phyloP scores from a whole-genome alignment of 2,888 invertebrate genomes.

The Priocnemis perturbator region DNA sequence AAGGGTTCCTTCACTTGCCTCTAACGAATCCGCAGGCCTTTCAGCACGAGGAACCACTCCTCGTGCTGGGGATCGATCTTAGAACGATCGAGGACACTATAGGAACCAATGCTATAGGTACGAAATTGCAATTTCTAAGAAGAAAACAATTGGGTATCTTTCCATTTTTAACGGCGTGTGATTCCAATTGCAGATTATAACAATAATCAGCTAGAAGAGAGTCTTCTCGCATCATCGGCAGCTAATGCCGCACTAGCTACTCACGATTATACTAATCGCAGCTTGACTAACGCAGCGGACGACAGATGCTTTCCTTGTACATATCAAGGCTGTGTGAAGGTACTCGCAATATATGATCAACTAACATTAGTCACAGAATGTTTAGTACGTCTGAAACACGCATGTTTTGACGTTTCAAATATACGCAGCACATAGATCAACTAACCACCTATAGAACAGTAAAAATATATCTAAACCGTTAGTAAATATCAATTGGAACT shows the following conservation, averaged over 20 bases:
- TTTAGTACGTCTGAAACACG: too few species aligned
- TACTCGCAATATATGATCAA: constrained; percentile 30
- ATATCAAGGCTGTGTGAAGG: constrained; percentile 73
- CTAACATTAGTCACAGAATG: background rate
- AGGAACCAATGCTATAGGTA: constrained; percentile 52
- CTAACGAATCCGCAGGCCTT: constrained; percentile 63
- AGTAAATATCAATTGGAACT: too few species aligned
- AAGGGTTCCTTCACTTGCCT: constrained; percentile 75
- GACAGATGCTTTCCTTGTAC: constrained; percentile 74
- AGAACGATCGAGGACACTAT: constrained; percentile 66
- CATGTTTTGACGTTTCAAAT: too few species aligned
- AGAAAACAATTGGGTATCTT: background rate
- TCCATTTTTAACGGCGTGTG: background rate
- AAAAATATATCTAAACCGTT: too few species aligned
- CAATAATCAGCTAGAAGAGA: constrained; percentile 67
- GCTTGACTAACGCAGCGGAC: constrained; percentile 64
- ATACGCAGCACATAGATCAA: too few species aligned
- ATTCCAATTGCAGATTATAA: constrained; percentile 61
- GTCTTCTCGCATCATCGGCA: constrained; percentile 57
- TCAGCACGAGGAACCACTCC: constrained; percentile 69
- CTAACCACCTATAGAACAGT: too few species aligned
- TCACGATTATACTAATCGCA: constrained; percentile 74
- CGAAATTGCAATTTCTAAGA: constrained; percentile 2
- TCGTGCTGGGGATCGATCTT: constrained; percentile 74
- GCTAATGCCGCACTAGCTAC: constrained; percentile 72